These are phyloP conservation scores for Chymomyza fuscimana DNA, from an alignment of 2,888 invertebrate genomes.

Conservation along the genomic window DNA sequence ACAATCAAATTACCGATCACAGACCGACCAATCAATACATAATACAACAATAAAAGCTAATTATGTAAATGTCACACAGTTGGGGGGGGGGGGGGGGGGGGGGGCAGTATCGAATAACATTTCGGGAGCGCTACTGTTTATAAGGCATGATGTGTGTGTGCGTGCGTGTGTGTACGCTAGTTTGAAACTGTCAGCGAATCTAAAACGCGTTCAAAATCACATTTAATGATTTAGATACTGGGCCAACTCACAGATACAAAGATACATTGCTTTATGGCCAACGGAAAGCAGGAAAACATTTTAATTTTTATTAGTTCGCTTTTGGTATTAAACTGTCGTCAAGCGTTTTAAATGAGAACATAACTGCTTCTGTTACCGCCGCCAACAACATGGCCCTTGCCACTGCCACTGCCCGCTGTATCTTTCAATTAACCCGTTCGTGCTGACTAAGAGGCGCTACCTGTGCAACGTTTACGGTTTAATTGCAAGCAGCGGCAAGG, in stretches of 20 bases:
- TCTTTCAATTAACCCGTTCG: constrained; percentile 50
- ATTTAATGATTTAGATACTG: constrained; percentile 46
- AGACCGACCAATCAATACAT: constrained; percentile 22
- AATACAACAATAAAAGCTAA: constrained; percentile 68
- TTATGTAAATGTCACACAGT: constrained; percentile 72
- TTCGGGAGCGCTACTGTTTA: constrained; percentile 48
- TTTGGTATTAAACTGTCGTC: constrained; percentile 57
- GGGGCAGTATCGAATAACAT: constrained; percentile 9
- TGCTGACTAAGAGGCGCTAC: constrained; percentile 21
- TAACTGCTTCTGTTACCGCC: constrained; percentile 64
- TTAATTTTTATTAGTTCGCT: constrained; percentile 68
- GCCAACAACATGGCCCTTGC: constrained; percentile 7
- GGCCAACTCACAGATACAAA: background rate
- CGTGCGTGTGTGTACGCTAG: constrained; percentile 3
- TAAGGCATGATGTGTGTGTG: background rate
- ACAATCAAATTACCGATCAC: constrained; percentile 8
- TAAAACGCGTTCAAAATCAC: constrained; percentile 20
- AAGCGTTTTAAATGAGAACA: constrained; percentile 76
- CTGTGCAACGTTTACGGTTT: constrained; percentile 62
- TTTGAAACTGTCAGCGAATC: constrained; percentile 30
- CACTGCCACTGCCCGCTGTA: background rate
- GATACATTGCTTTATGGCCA: background rate
- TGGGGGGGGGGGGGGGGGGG: background rate
- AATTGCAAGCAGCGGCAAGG: constrained; percentile 48
- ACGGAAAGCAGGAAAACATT: constrained; percentile 57